phyloP scores from a whole-genome alignment of 2,113 vertebrate species.

The Argyrosomus japonicus region DNA sequence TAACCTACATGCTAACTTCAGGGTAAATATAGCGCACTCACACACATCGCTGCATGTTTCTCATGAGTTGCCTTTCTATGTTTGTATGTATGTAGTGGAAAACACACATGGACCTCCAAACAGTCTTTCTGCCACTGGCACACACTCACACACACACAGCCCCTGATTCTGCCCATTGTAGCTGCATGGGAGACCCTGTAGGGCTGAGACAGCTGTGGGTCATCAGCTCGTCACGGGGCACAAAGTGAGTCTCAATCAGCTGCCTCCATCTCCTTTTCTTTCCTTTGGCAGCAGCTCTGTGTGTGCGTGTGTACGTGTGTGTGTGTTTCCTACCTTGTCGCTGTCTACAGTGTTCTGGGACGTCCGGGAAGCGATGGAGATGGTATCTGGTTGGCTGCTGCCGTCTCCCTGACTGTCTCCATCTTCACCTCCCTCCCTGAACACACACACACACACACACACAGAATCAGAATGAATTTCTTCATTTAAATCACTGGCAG shows the following conservation, averaged over 20 bases:
- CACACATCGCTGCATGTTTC: background rate
- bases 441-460: slow-evolving; percentile 42
- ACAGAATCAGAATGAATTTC: background rate
- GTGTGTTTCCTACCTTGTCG: slow-evolving; percentile 91
- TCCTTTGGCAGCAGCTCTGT: background rate
- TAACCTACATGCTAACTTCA: background rate
- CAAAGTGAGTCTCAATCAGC: slow-evolving; percentile 3
- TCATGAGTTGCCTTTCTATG: background rate
- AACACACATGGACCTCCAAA: background rate
- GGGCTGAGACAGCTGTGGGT: slow-evolving; percentile 62
- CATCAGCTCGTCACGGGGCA: slow-evolving; percentile 57
- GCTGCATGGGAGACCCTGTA: slow-evolving; percentile 76
- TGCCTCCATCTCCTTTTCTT: background rate
- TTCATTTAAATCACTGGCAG: background rate
- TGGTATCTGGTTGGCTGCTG: slow-evolving; percentile 97
- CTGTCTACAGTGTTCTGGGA: slow-evolving; percentile 99
- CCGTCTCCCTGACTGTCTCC: slow-evolving; percentile 97
- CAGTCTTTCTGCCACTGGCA: background rate
- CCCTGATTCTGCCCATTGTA: slow-evolving; percentile 69
- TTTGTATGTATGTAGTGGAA: background rate
- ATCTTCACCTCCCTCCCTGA: slow-evolving; percentile 95
- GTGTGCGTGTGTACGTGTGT: background rate
- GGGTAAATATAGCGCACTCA: background rate
- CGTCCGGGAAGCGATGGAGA: slow-evolving; percentile 97
- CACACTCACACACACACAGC: slow-evolving; percentile 13